Conservation (phyloP, 1,140 invertebrate species). For the Sinella curviseta region DNA sequence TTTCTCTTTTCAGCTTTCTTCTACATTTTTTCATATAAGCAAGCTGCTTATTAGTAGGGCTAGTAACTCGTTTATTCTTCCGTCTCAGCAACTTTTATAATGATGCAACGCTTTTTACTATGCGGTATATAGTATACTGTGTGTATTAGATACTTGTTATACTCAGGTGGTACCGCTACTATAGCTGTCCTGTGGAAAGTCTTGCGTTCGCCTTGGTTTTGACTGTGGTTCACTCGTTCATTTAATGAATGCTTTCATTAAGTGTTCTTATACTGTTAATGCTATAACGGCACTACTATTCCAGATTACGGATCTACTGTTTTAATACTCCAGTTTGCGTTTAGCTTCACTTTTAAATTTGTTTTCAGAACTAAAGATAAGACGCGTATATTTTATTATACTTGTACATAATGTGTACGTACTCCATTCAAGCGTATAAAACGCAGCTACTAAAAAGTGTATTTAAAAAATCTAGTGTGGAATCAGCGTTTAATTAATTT, state of each 20-base stretch:
- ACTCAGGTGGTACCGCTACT: no score
- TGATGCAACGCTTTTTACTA: neutral
- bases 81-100: neutral
- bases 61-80: neutral
- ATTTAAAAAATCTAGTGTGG: no score
- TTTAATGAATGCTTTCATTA: constrained; percentile 25
- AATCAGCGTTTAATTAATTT: no score
- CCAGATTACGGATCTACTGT: neutral
- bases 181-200: no score
- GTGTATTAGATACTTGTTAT: neutral
- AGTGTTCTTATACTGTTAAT: constrained; percentile 4
- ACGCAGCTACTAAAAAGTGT: no score
- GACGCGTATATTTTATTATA: no score
- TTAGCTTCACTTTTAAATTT: no score
- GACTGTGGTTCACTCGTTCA: neutral
- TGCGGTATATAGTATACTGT: neutral
- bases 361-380: no score
- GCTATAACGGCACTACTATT: neutral
- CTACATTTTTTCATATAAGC: constrained; percentile 27
- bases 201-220: neutral
- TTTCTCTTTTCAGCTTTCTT: neutral
- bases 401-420: no score
- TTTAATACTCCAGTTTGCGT: no score
- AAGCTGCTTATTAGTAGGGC: neutral
- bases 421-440: no score